These are phyloP conservation scores for Oreochromis mossambicus DNA, from an alignment of 2,797 vertebrate genomes.

Conservation along the genomic window DNA sequence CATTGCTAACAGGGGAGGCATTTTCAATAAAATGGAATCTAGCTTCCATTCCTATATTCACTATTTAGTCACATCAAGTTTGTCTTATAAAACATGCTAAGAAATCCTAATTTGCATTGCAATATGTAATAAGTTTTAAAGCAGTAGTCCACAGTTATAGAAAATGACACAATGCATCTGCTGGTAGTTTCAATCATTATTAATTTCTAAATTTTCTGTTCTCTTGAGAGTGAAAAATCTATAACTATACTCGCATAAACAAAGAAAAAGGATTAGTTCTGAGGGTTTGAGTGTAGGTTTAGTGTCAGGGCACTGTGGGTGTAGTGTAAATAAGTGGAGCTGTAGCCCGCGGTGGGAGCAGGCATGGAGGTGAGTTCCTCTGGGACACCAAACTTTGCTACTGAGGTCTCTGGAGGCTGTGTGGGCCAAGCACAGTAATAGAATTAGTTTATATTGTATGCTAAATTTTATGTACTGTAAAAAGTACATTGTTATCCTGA, in stretches of 20 bases:
- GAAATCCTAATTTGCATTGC: not conserved
- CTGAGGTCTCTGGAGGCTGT: not conserved
- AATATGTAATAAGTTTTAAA: not conserved
- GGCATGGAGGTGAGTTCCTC: not conserved
- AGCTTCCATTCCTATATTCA: not conserved
- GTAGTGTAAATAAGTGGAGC: not conserved
- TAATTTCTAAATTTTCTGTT: not conserved
- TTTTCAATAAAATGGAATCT: not conserved
- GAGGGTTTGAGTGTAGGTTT: not conserved
- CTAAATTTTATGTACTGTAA: not conserved
- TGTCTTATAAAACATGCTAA: not conserved
- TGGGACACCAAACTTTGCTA: not conserved
- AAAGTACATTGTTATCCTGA: not conserved
- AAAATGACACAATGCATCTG: not conserved
- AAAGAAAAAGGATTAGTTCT: not conserved
- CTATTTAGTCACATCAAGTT: not conserved
- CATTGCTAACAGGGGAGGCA: not conserved
- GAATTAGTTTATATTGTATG: not conserved
- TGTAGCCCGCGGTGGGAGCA: not conserved
- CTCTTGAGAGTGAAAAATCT: not conserved
- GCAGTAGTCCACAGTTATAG: not conserved
- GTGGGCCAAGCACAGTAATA: conserved; percentile 4
- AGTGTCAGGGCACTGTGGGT: conserved; percentile 5
- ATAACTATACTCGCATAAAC: not conserved
- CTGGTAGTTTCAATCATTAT: not conserved